Conservation (phyloP, 1,140 invertebrate species). For the Brachionus paranguensis region DNA sequence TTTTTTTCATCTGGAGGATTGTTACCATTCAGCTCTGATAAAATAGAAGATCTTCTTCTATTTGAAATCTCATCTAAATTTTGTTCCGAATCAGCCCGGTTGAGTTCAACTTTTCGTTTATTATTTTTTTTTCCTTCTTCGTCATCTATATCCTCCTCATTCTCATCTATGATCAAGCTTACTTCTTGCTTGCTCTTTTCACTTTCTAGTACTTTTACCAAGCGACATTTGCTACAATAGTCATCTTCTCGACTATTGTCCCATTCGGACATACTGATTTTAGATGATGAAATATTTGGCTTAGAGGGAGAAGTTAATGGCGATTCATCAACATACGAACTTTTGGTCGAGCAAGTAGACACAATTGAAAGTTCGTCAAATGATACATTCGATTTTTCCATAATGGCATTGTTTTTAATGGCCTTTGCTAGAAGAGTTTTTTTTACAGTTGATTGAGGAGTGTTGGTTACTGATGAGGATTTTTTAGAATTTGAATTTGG, state of each 20-base stretch:
- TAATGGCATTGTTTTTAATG: conserved; percentile 9
- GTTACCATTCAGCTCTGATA: background rate
- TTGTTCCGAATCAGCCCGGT: background rate
- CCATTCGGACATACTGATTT: background rate
- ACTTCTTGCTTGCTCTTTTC: conserved; percentile 4
- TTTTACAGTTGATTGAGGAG: conserved; percentile 26
- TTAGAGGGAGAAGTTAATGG: background rate
- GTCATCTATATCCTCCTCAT: background rate
- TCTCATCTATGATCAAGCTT: background rate
- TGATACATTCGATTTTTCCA: conserved; percentile 2
- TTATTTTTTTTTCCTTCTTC: background rate
- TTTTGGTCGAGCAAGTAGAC: background rate
- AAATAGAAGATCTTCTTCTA: background rate
- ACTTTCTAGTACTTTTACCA: background rate
- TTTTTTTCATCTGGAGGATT: background rate
- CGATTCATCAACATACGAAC: conserved; percentile 2
- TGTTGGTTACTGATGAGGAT: background rate
- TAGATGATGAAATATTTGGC: background rate
- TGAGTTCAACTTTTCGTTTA: background rate
- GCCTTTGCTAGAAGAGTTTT: conserved; percentile 30
- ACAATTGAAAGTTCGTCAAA: background rate
- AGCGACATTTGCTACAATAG: background rate
- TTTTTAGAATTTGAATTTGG: background rate
- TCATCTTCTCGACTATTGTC: background rate
- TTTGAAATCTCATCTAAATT: background rate